phyloP scores from a whole-genome alignment of 2,888 invertebrate genomes.

The Rhagonycha fulva region DNA sequence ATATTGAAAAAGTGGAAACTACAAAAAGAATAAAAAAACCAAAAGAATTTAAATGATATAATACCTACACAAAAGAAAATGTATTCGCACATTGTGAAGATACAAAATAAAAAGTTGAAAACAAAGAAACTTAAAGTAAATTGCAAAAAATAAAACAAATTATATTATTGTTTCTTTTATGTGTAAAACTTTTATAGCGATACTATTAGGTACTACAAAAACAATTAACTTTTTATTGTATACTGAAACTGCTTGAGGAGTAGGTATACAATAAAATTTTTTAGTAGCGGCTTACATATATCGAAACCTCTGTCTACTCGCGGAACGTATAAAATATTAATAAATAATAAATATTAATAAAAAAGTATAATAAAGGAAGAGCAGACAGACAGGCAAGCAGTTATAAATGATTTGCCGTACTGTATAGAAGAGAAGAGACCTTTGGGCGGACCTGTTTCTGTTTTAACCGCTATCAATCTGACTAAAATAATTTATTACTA shows the following conservation, averaged over 20 bases:
- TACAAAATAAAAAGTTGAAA: background rate
- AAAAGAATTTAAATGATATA: background rate
- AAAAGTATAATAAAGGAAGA: slow-evolving; percentile 44
- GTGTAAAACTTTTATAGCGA: background rate
- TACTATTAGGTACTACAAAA: background rate
- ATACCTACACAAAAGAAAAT: background rate
- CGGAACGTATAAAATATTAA: slow-evolving; percentile 39
- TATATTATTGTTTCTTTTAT: background rate
- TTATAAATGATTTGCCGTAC: slow-evolving; percentile 47
- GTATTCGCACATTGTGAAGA: background rate
- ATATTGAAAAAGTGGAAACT: background rate
- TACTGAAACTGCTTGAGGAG: background rate
- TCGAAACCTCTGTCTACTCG: slow-evolving; percentile 35
- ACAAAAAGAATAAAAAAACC: background rate
- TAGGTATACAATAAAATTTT: slow-evolving; percentile 17
- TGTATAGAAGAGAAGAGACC: slow-evolving; percentile 32
- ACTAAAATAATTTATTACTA: slow-evolving; percentile 34
- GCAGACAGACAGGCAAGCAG: slow-evolving; percentile 39
- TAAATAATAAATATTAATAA: slow-evolving; percentile 51
- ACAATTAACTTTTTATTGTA: background rate
- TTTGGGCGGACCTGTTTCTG: slow-evolving; percentile 42
- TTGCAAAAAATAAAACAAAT: background rate
- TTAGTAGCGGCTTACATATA: slow-evolving; percentile 37
- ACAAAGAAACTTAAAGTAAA: background rate
- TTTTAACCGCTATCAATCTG: slow-evolving; percentile 31